Percentiles rank a stretch among this genome's conserved stretches.
These are phyloP conservation scores for Drosophila nannoptera DNA, from an alignment of 1,140 invertebrate species.

Conservation along the genomic window DNA sequence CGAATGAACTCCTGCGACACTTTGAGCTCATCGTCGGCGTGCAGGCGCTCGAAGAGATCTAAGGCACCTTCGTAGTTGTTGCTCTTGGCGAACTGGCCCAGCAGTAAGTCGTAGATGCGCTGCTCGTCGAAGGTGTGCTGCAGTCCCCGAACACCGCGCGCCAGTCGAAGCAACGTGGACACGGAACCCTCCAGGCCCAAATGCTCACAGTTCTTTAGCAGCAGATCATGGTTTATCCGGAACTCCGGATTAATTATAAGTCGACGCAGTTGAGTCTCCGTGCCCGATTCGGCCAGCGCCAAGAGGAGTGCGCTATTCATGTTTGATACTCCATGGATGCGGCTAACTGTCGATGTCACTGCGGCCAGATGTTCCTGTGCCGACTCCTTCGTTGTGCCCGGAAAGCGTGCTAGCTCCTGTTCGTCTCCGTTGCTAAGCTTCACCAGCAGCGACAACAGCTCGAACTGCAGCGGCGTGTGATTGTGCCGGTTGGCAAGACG, in stretches of 20 bases:
- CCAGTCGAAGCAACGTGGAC: slow-evolving; percentile 71
- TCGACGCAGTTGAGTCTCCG: slow-evolving; percentile 76
- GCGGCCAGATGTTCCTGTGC: slow-evolving; percentile 72
- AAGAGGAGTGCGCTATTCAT: slow-evolving; percentile 74
- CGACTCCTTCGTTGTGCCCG: slow-evolving; percentile 17
- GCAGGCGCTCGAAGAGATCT: slow-evolving; percentile 74
- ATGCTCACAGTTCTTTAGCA: slow-evolving; percentile 72
- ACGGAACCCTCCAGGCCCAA: slow-evolving; percentile 69
- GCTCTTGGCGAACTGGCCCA: slow-evolving; percentile 78
- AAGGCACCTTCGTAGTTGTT: slow-evolving; percentile 77
- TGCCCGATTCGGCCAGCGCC: slow-evolving; percentile 79
- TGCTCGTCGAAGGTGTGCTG: slow-evolving; percentile 65
- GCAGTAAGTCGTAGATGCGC: slow-evolving; percentile 77
- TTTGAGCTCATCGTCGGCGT: slow-evolving; percentile 73
- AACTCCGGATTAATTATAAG: slow-evolving; percentile 78
- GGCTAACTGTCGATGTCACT: slow-evolving; percentile 67
- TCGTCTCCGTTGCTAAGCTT: slow-evolving; percentile 62
- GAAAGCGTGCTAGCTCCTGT: slow-evolving; percentile 39
- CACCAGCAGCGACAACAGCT: slow-evolving; percentile 79
- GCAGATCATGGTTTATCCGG: slow-evolving; percentile 65
- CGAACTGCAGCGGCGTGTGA: slow-evolving; percentile 80
- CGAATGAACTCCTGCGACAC: slow-evolving; percentile 72
- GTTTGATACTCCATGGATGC: slow-evolving; percentile 73
- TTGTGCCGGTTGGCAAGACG: slow-evolving; percentile 69
- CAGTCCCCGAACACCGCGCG: slow-evolving; percentile 62